Evolutionary conservation across 1,140 invertebrate genomes (phyloP).

Genomic region (Bombus difficillimus): DNA sequence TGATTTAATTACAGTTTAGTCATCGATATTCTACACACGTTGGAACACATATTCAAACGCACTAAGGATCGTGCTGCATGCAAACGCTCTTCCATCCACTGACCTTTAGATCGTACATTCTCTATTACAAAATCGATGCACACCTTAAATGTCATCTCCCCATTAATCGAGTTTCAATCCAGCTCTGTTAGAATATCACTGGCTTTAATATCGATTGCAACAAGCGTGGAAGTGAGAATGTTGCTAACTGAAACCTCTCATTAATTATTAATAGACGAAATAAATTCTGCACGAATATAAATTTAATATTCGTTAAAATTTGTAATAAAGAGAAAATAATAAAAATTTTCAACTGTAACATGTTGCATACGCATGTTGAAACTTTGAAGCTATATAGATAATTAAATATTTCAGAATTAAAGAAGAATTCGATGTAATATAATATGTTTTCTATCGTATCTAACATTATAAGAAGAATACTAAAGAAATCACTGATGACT

Average conservation of each 20-base stretch:
- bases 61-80: neutral
- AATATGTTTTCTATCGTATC: neutral
- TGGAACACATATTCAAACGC: neutral
- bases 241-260: neutral
- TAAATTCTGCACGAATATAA: no score
- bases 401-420: neutral
- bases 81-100: neutral
- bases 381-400: neutral
- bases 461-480: neutral
- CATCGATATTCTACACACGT: neutral
- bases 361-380: no score
- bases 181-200: neutral
- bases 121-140: constrained; percentile 23
- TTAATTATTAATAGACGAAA: neutral
- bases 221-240: neutral
- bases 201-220: neutral
- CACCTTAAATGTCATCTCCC: constrained; percentile 27
- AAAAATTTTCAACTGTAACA: neutral
- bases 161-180: neutral
- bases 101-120: constrained; percentile 45
- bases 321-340: neutral
- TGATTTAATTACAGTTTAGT: neutral
- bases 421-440: no score
- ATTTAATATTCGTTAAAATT: neutral
- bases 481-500: neutral